A percentile compares a stretch with the other conserved stretches of the same genome.
phyloP scores from a whole-genome alignment of 2,888 invertebrate species.

The Malachius bipustulatus region DNA sequence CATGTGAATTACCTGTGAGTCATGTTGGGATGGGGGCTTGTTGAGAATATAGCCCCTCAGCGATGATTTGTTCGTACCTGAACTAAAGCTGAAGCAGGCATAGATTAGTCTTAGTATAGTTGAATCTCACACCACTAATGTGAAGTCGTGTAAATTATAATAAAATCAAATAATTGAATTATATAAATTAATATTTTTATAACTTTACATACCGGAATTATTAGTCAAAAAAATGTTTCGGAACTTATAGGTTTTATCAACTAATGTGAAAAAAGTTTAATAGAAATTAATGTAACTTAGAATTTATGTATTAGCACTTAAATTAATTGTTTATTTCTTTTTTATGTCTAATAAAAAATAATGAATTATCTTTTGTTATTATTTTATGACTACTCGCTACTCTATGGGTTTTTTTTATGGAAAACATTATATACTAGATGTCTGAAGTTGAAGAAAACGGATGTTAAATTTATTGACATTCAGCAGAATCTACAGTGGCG shows the following conservation, averaged over 20 bases:
- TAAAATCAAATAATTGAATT: not conserved
- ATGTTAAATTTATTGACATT: too few species aligned
- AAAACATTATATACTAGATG: too few species aligned
- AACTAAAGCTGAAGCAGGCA: not conserved
- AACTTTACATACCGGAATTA: constrained; percentile 1
- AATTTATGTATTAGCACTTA: constrained; percentile 1
- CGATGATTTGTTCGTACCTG: not conserved
- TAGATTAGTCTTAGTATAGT: not conserved
- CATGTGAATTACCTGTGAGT: too few species aligned
- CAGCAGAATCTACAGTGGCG: too few species aligned
- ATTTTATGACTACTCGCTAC: too few species aligned
- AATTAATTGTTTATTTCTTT: not conserved
- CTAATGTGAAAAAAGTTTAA: not conserved
- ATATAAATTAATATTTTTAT: not conserved
- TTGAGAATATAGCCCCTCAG: not conserved
- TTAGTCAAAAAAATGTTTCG: not conserved
- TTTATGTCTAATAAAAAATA: constrained; percentile 1
- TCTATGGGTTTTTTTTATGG: too few species aligned
- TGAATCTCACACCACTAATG: constrained; percentile 2
- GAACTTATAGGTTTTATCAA: constrained; percentile 1
- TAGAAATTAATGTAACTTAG: not conserved
- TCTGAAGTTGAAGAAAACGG: too few species aligned
- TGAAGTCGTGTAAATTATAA: not conserved
- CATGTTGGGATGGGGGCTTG: too few species aligned
- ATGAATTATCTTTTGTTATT: not conserved